Percentiles rank a stretch among this genome's conserved stretches.
Evolutionary conservation across 37 sponge, comb jelly and placozoan genomes (phyloP).

Genomic region (Sycon ciliatum): DNA sequence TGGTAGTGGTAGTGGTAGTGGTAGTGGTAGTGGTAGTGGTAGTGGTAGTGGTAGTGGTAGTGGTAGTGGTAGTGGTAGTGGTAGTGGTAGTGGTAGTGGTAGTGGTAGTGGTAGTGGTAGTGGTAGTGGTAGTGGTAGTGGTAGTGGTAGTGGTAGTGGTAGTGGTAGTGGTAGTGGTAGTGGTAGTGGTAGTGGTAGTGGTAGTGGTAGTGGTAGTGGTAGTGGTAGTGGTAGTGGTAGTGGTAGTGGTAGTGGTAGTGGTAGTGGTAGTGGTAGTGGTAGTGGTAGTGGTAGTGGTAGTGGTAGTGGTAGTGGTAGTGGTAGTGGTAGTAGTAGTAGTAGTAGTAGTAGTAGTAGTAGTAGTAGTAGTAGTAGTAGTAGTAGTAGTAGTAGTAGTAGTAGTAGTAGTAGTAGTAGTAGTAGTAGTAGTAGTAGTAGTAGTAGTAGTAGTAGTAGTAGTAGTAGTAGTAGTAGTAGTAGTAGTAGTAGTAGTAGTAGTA

Average conservation of each 20-base stretch:
- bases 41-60: not conserved
- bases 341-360: not conserved
- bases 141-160: not conserved
- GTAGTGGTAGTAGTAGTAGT: not conserved
- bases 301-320: not conserved
- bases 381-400: not conserved
- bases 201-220: not conserved
- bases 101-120: not conserved
- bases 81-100: not conserved
- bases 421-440: not conserved
- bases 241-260: not conserved
- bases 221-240: not conserved
- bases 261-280: not conserved
- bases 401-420: conserved; percentile 2
- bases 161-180: not conserved
- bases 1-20: not conserved
- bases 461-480: not conserved
- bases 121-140: not conserved
- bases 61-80: not conserved
- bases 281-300: not conserved
- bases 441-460: not conserved
- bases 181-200: not conserved
- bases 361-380: not conserved
- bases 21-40: not conserved
- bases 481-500: not conserved